phyloP scores from a whole-genome alignment of 2,113 vertebrate species.

The Lycocorax pyrrhopterus region DNA sequence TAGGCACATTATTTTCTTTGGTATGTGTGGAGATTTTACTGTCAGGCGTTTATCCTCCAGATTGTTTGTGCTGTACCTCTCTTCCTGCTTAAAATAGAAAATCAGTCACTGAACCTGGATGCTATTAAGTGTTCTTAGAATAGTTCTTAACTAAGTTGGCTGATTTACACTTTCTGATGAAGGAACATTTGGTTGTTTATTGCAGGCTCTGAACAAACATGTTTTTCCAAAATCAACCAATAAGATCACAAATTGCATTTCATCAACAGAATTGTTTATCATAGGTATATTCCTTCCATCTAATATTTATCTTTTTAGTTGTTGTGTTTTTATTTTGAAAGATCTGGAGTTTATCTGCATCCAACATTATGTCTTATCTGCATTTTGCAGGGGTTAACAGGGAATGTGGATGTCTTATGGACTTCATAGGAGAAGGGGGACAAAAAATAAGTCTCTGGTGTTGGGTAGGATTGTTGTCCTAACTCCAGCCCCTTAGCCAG shows the following conservation, averaged over 20 bases:
- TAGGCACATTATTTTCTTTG: constrained; percentile 55
- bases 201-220: constrained; percentile 30
- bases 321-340: neutral
- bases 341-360: neutral
- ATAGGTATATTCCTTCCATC: neutral
- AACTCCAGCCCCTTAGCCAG: neutral
- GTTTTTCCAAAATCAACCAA: neutral
- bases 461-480: neutral
- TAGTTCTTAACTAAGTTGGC: constrained; percentile 59
- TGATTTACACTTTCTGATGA: constrained; percentile 55
- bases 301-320: neutral
- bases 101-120: constrained; percentile 23
- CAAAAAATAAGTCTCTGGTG: neutral
- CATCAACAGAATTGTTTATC: neutral
- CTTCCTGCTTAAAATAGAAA: constrained; percentile 58
- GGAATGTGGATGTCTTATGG: neutral
- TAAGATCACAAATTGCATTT: neutral
- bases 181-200: constrained; percentile 51
- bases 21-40: constrained; percentile 65
- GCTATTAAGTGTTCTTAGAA: constrained; percentile 63
- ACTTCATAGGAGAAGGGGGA: neutral
- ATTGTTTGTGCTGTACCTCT: constrained; percentile 53
- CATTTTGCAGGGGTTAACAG: neutral
- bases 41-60: constrained; percentile 63
- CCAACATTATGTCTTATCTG: neutral